phyloP scores from a whole-genome alignment of 2,797 vertebrate species.

The Momotus momota region DNA sequence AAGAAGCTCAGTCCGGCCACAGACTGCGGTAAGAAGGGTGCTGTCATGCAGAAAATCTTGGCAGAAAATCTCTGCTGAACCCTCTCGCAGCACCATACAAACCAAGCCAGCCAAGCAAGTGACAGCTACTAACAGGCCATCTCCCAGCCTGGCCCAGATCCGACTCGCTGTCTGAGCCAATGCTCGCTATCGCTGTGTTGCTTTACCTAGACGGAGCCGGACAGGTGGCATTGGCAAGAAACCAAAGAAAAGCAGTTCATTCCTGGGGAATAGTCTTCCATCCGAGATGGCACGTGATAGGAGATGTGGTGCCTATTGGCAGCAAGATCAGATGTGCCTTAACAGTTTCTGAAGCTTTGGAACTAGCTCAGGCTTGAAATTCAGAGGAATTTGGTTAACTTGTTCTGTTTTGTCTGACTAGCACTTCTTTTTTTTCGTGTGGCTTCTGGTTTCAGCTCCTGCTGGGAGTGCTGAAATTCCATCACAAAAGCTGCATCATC shows the following conservation, averaged over 20 bases:
- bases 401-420: slow-evolving; percentile 55
- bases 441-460: slow-evolving; percentile 33
- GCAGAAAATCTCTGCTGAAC: slow-evolving; percentile 18
- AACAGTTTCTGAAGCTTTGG: slow-evolving; percentile 25
- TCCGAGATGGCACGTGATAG: background rate
- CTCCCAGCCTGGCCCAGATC: slow-evolving; percentile 52
- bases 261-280: slow-evolving; percentile 9
- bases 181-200: background rate
- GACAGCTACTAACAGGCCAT: slow-evolving; percentile 41
- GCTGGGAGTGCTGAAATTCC: slow-evolving; percentile 51
- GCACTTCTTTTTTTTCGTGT: background rate
- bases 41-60: slow-evolving; percentile 51
- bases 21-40: background rate
- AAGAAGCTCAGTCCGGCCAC: background rate
- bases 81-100: slow-evolving; percentile 24
- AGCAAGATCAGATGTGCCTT: slow-evolving; percentile 32
- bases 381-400: slow-evolving; percentile 49
- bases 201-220: slow-evolving; percentile 24
- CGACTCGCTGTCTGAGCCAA: background rate
- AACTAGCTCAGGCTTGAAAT: slow-evolving; percentile 30
- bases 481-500: slow-evolving; percentile 42
- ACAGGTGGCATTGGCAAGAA: slow-evolving; percentile 52
- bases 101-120: background rate
- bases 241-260: slow-evolving; percentile 40
- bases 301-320: background rate